Evolutionary conservation across 2,888 invertebrate genomes (phyloP), one percentile per base, ranked within the genome.

Genomic region (Drosophila merina): DNA sequence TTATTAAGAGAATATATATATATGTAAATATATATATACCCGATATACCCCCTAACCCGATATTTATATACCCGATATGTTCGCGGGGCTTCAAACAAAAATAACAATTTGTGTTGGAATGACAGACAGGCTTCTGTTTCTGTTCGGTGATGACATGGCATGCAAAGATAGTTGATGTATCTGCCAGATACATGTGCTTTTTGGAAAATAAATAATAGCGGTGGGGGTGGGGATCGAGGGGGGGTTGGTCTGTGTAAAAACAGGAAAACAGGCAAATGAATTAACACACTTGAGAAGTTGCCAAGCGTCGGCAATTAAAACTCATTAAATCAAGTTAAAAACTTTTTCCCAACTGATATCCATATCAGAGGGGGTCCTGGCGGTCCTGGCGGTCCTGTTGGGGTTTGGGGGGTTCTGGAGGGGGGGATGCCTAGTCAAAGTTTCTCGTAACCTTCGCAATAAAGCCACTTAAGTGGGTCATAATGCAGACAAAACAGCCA

Each of bases 401-500:
- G n/a, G 1, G 12, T 7, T 1, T 5, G 2, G 8, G 48, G 20
- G n/a, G 2, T 10, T 10, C 1, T 2, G 0, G 12, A 1, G 28
- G 36, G 3, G 25, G 25, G 33, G 56, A 42, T 42, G 40, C 54
- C 59, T 44, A 51, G 71, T 51, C 60, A 56, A 66, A 86, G 87
- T 84, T 81, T 84, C 36, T 28, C 79, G 86, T 80, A 88, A 88
- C 84, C 87, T 86, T 64, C 86, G 74, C 83, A 80, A 87, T 87
- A 88, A 88, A 88, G 86, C 80, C 87, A 88, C 88, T 88, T 88
- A 88, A 88, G 88, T 88, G 88, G 88, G 87, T 88, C 87, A 85
- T 87, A 88, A 88, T 87, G 87, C 80, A 70, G 70, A 58, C 57
- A 68, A 36, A 59, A 58, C 55, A 62, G 36, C 42, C 54, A 70